Conservation (phyloP, 92 coral and sea anemone genomes). For the Diadumene lineata region DNA sequence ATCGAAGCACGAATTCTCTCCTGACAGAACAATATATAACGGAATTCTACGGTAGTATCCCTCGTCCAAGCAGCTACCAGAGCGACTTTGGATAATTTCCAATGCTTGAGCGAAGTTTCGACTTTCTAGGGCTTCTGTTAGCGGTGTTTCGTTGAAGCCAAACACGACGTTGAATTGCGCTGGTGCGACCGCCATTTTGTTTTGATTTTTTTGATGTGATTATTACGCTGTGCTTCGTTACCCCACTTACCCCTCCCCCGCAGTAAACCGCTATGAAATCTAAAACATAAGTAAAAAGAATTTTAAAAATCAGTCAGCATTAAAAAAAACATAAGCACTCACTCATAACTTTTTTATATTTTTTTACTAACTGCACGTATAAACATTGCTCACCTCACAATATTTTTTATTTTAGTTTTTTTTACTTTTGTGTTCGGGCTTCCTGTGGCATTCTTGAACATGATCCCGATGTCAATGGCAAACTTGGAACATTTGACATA, state of each 20-base stretch:
- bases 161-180: constrained; percentile 73
- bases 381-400: too few relatives aligned
- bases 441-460: constrained; percentile 12
- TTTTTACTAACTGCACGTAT: too few relatives aligned
- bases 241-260: constrained; percentile 6
- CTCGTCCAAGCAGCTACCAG: constrained; percentile 76
- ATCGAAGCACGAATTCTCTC: constrained; percentile 65
- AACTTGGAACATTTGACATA: not conserved
- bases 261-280: too few relatives aligned
- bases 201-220: not conserved
- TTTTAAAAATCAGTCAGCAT: too few relatives aligned
- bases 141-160: constrained; percentile 79
- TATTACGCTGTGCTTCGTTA: not conserved
- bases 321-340: too few relatives aligned
- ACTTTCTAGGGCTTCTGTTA: constrained; percentile 72
- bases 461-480: not conserved
- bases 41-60: constrained; percentile 83
- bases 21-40: constrained; percentile 76
- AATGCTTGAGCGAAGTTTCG: constrained; percentile 73
- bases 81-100: constrained; percentile 64
- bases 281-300: too few relatives aligned
- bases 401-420: too few relatives aligned
- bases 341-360: too few relatives aligned
- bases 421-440: not conserved
- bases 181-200: constrained; percentile 67